These are phyloP conservation scores for Neocrepidodera transversa DNA, from an alignment of 2,888 invertebrate species.

Conservation along the genomic window DNA sequence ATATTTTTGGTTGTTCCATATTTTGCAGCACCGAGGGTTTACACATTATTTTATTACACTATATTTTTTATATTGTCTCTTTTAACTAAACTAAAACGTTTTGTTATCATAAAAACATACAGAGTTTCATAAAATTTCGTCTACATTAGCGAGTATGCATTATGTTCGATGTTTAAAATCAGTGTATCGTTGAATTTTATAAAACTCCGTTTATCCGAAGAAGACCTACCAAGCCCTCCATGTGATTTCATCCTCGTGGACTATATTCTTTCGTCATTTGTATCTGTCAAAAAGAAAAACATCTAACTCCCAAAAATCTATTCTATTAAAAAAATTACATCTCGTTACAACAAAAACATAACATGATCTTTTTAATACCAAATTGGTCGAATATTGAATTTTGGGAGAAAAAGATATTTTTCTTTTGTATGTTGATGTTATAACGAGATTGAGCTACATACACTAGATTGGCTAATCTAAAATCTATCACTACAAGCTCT, in stretches of 20 bases:
- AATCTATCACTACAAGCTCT: slow-evolving; percentile 5
- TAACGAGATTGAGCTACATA: slow-evolving; percentile 70
- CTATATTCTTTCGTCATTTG: slow-evolving; percentile 77
- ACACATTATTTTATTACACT: slow-evolving; percentile 21
- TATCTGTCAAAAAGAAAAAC: slow-evolving; percentile 73
- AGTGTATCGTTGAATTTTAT: slow-evolving; percentile 26
- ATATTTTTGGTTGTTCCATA: neutral
- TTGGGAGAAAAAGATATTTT: slow-evolving; percentile 59
- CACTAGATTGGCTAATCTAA: neutral
- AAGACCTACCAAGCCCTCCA: slow-evolving; percentile 41
- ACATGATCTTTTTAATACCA: neutral
- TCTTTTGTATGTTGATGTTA: slow-evolving; percentile 61
- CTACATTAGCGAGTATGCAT: slow-evolving; percentile 2
- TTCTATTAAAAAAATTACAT: slow-evolving; percentile 47
- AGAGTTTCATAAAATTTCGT: slow-evolving; percentile 28
- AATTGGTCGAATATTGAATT: slow-evolving; percentile 32
- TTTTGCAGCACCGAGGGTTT: neutral
- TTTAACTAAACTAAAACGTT: slow-evolving; percentile 16
- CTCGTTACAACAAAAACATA: slow-evolving; percentile 61
- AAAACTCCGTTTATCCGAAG: slow-evolving; percentile 19
- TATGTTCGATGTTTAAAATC: slow-evolving; percentile 22
- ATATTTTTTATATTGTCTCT: slow-evolving; percentile 24
- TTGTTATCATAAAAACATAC: slow-evolving; percentile 12
- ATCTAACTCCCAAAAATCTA: slow-evolving; percentile 62
- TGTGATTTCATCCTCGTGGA: slow-evolving; percentile 36